A percentile compares a stretch with the other conserved stretches of the same genome.
Evolutionary conservation across 2,113 vertebrate genomes (phyloP).

Genomic region (Xiphophorus couchianus): DNA sequence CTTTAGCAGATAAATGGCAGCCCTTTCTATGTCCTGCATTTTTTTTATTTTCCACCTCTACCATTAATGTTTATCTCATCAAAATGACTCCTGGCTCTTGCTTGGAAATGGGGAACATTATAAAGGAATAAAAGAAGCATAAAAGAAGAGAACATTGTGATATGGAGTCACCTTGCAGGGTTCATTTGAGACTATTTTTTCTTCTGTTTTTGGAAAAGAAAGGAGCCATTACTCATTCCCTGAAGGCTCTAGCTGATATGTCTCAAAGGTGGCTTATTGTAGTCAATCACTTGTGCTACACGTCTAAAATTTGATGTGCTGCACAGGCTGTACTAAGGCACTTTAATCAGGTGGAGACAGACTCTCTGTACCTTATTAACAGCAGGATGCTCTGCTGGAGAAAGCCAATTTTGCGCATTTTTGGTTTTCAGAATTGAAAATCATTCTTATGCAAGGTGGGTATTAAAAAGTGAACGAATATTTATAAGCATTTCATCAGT

Average conservation of each 20-base stretch:
- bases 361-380: slow-evolving; percentile 20
- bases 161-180: slow-evolving; percentile 21
- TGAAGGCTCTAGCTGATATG: slow-evolving; percentile 26
- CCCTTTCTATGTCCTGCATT: slow-evolving; percentile 2
- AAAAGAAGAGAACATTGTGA: slow-evolving; percentile 24
- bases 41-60: background rate
- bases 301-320: slow-evolving; percentile 18
- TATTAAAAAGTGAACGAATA: background rate
- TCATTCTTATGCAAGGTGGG: background rate
- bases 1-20: slow-evolving; percentile 48
- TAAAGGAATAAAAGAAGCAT: slow-evolving; percentile 6
- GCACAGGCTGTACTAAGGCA: slow-evolving; percentile 19
- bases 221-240: slow-evolving; percentile 39
- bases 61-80: slow-evolving; percentile 55
- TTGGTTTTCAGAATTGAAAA: background rate
- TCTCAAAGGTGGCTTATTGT: slow-evolving; percentile 35
- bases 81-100: slow-evolving; percentile 22
- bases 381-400: background rate
- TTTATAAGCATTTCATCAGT: background rate
- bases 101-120: slow-evolving; percentile 20
- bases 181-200: slow-evolving; percentile 11
- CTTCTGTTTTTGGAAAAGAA: slow-evolving; percentile 21
- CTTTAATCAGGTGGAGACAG: slow-evolving; percentile 32
- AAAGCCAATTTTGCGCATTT: slow-evolving; percentile 5
- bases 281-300: slow-evolving; percentile 46